Evolutionary conservation across 2,797 vertebrate species (phyloP).

Genomic region (Hydrophis major): DNA sequence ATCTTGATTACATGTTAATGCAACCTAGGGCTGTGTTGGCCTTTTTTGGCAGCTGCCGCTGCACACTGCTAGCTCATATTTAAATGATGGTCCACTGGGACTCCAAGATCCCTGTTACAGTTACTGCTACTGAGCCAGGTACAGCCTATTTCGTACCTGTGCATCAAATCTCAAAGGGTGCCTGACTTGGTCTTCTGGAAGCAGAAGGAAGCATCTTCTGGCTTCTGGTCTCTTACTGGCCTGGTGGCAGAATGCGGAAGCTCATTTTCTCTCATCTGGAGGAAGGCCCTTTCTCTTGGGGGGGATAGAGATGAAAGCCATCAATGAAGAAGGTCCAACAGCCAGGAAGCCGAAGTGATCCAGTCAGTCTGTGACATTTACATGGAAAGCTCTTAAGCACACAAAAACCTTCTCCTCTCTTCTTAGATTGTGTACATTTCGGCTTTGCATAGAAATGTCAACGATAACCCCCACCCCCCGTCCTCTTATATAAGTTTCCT

Average conservation of each 20-base stretch:
- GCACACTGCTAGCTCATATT: neutral
- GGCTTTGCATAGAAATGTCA: neutral
- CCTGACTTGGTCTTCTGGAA: neutral
- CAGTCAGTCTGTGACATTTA: slow-evolving; percentile 4
- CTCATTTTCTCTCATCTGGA: neutral
- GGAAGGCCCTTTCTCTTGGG: neutral
- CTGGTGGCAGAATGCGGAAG: neutral
- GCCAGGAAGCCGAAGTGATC: neutral
- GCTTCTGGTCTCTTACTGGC: too few relatives aligned
- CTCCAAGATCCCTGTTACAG: neutral
- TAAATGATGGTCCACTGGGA: neutral
- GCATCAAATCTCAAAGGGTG: neutral
- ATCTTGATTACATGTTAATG: neutral
- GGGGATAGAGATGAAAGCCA: neutral
- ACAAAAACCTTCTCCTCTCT: neutral
- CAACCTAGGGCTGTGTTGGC: neutral
- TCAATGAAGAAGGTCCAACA: neutral
- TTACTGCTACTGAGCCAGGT: neutral
- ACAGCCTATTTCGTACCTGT: neutral
- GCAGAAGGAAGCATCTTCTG: too few relatives aligned
- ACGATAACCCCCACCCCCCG: neutral
- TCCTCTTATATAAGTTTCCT: neutral
- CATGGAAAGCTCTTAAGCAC: neutral
- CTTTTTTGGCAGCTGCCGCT: neutral
- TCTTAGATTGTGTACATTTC: neutral